Evolutionary conservation across 2,113 vertebrate genomes (phyloP).

Genomic region (Cinclus cinclus): DNA sequence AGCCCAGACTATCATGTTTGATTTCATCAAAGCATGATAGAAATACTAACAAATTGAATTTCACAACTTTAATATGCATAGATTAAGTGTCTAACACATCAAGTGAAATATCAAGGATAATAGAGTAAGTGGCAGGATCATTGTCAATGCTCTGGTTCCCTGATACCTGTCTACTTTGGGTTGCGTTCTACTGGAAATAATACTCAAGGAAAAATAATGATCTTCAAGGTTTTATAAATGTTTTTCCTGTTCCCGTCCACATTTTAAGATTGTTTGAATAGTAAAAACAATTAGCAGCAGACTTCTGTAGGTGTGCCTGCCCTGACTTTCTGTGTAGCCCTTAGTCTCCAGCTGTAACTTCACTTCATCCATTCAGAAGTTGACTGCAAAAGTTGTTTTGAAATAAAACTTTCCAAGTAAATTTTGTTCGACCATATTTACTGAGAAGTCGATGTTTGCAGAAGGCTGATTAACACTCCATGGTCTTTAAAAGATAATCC

Average conservation of each 20-base stretch:
- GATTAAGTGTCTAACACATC: not conserved
- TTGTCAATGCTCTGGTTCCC: not conserved
- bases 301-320: not conserved
- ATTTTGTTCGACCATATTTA: not conserved
- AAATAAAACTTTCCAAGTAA: not conserved
- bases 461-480: not conserved
- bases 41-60: not conserved
- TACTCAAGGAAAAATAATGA: not conserved
- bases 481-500: not conserved
- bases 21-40: not conserved
- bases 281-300: not conserved
- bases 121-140: not conserved
- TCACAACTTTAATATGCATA: not conserved
- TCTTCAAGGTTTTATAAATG: not conserved
- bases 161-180: not conserved
- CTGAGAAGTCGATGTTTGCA: not conserved
- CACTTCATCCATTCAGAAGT: not conserved
- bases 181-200: not conserved
- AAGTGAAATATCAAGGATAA: not conserved
- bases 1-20: not conserved
- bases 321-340: not conserved
- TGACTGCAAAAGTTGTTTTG: not conserved
- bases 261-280: not conserved
- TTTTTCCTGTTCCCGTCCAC: not conserved
- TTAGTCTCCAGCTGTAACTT: not conserved